These are phyloP conservation scores for Troilus luridus DNA, from an alignment of 2,888 invertebrate genomes.

Conservation along the genomic window DNA sequence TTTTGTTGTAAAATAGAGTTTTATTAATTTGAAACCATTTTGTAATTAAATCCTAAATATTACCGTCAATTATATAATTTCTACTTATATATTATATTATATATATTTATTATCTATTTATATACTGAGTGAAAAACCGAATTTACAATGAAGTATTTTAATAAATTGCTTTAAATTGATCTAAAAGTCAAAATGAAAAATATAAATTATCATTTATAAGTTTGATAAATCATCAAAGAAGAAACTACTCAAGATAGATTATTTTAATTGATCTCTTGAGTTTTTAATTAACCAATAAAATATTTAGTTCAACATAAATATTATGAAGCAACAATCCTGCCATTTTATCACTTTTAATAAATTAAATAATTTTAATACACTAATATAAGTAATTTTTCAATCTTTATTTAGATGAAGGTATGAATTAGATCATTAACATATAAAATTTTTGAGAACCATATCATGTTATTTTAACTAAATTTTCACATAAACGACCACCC, in stretches of 20 bases:
- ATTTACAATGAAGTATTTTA: constrained; percentile 61
- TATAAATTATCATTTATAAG: background rate
- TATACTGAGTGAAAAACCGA: constrained; percentile 63
- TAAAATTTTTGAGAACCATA: constrained; percentile 13
- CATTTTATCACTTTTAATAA: constrained; percentile 13
- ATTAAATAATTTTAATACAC: background rate
- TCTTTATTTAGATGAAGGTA: constrained; percentile 27
- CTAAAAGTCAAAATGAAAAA: background rate
- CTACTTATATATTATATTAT: constrained; percentile 59
- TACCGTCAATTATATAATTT: constrained; percentile 62
- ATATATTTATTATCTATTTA: constrained; percentile 62
- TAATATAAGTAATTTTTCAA: background rate
- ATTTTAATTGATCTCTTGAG: background rate
- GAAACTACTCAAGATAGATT: background rate
- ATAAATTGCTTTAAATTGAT: constrained; percentile 4
- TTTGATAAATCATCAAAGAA: background rate
- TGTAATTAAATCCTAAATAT: constrained; percentile 52
- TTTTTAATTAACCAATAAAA: background rate
- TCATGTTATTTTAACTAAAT: constrained; percentile 31
- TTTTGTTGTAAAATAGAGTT: constrained; percentile 45
- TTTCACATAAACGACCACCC: background rate
- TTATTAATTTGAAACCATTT: constrained; percentile 46
- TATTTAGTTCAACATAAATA: constrained; percentile 19
- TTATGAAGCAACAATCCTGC: constrained; percentile 33
- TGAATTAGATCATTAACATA: background rate